Percentiles rank a stretch among this genome's conserved stretches.
phyloP scores from a whole-genome alignment of 2,888 invertebrate genomes.

The Eupeodes luniger region DNA sequence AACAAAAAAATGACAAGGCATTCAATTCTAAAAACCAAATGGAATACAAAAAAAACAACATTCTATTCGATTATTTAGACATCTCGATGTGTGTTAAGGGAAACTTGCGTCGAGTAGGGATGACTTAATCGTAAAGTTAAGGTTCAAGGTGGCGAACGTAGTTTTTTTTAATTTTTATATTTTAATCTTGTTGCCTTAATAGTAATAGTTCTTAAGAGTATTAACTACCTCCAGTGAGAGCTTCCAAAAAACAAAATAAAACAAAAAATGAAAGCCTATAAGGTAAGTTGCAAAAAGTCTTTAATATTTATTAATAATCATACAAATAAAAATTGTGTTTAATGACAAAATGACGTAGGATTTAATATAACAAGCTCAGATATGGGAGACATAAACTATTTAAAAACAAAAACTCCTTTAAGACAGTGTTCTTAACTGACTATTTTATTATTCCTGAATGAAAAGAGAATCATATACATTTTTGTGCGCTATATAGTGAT shows the following conservation, averaged over 20 bases:
- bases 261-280: conserved; percentile 20
- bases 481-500: not conserved
- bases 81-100: not conserved
- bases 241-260: not conserved
- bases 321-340: not conserved
- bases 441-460: conserved; percentile 21
- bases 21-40: not conserved
- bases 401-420: not conserved
- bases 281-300: conserved; percentile 11
- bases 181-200: not conserved
- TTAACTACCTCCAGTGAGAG: not conserved
- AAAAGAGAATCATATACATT: not conserved
- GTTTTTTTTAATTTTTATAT: not conserved
- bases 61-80: not conserved
- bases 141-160: not conserved
- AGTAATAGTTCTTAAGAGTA: not conserved
- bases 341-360: conserved; percentile 6
- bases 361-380: conserved; percentile 1
- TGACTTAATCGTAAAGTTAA: conserved; percentile 31
- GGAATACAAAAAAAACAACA: not conserved
- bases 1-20: not conserved
- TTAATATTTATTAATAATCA: not conserved
- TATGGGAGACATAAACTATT: not conserved
- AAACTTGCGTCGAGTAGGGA: conserved; percentile 13
- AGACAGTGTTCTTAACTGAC: conserved; percentile 3